phyloP scores from a whole-genome alignment of 2,113 vertebrate species.

The Etheostoma cragini region DNA sequence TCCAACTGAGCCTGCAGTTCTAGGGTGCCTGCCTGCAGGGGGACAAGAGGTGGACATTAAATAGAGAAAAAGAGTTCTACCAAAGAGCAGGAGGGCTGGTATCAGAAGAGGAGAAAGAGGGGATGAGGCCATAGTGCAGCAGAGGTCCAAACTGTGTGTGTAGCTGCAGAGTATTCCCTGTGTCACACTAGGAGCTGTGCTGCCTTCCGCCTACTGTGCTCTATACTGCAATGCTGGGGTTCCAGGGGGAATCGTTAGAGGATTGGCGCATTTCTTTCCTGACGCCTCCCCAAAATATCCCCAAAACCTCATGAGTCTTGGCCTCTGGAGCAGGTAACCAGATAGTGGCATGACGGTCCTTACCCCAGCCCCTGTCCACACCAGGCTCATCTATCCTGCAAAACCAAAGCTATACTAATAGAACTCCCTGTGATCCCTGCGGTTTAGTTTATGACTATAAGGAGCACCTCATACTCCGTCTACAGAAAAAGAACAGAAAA shows the following conservation, averaged over 20 bases:
- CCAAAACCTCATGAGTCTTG: constrained; percentile 44
- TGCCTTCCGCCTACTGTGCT: constrained; percentile 38
- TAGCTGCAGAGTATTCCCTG: constrained; percentile 49
- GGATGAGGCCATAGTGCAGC: constrained; percentile 23
- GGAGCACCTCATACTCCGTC: constrained; percentile 36
- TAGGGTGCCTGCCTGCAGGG: constrained; percentile 79
- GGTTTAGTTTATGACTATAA: constrained; percentile 52
- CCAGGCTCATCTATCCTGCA: not conserved
- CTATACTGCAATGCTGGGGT: constrained; percentile 49
- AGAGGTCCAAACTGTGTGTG: constrained; percentile 39
- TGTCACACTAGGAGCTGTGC: constrained; percentile 30
- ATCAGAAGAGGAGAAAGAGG: not conserved
- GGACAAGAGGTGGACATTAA: constrained; percentile 38
- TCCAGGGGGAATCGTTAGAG: constrained; percentile 44
- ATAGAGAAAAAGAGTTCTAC: not conserved
- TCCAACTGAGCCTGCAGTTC: constrained; percentile 83
- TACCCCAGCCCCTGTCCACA: not conserved
- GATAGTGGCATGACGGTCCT: constrained; percentile 8
- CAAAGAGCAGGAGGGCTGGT: not conserved
- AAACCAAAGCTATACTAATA: constrained; percentile 23
- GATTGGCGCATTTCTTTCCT: constrained; percentile 55
- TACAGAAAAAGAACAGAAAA: constrained; percentile 43
- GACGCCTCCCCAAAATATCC: constrained; percentile 23
- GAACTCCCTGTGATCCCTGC: constrained; percentile 48
- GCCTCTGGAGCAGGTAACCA: constrained; percentile 43